Conservation (phyloP, 2,797 vertebrate genomes). For the Hydrolagus colliei region DNA sequence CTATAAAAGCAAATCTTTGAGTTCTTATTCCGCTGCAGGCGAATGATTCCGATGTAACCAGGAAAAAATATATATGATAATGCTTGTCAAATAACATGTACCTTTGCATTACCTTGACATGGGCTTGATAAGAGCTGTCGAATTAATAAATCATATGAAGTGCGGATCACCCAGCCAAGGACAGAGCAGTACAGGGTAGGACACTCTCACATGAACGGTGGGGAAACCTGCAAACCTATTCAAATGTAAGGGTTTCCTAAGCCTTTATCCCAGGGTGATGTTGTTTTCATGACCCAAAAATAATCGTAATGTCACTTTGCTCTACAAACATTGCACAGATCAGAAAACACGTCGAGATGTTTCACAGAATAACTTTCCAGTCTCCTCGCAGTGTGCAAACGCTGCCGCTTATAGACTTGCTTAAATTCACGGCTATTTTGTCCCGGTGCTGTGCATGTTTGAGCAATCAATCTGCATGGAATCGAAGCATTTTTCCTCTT, state of each 20-base stretch:
- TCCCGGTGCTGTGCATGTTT: neutral
- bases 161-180: neutral
- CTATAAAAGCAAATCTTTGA: neutral
- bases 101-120: neutral
- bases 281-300: conserved; percentile 75
- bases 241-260: conserved; percentile 52
- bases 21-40: neutral
- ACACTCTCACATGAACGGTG: neutral
- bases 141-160: conserved; percentile 5
- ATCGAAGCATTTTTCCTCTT: no score
- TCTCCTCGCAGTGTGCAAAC: neutral
- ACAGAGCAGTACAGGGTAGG: neutral
- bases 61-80: neutral
- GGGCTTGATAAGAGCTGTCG: neutral
- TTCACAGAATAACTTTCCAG: neutral
- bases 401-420: neutral
- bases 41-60: neutral
- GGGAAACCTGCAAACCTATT: neutral
- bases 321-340: conserved; percentile 39
- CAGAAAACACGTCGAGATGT: neutral
- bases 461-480: neutral
- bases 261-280: conserved; percentile 94
- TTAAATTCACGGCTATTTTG: neutral
- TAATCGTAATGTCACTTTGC: conserved; percentile 83
- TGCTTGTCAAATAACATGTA: neutral